A percentile compares a stretch with the other conserved stretches of the same genome.
These are phyloP conservation scores for Oedothorax gibbosus DNA, from an alignment of 1,140 invertebrate species.

Conservation along the genomic window DNA sequence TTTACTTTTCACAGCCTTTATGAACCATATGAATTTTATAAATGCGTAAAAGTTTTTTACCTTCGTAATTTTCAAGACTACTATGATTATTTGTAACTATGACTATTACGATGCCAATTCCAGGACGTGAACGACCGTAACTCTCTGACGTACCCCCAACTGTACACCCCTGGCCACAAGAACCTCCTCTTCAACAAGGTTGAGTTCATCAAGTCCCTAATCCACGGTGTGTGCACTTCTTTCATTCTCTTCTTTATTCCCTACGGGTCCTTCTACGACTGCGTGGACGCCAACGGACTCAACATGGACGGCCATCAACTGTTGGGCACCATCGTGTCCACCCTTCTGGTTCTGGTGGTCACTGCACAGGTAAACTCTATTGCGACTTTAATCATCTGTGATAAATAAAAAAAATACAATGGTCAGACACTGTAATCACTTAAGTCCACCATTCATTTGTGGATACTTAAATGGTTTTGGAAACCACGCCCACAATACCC, in stretches of 20 bases:
- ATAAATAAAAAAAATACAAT: background rate
- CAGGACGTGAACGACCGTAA: conserved; percentile 86
- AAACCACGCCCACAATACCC: no score
- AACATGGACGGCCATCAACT: conserved; percentile 93
- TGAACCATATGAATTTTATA: no score
- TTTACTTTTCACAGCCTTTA: no score
- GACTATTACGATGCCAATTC: background rate
- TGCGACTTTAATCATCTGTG: background rate
- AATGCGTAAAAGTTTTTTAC: no score
- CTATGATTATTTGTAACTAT: no score
- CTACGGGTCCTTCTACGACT: conserved; percentile 93
- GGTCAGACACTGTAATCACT: no score
- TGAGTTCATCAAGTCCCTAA: conserved; percentile 92
- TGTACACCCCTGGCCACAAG: conserved; percentile 93
- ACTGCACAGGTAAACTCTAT: conserved; percentile 81
- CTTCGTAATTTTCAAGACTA: no score
- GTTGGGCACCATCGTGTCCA: conserved; percentile 92
- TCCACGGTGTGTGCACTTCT: conserved; percentile 96
- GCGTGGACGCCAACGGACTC: conserved; percentile 83
- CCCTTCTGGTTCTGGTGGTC: conserved; percentile 94
- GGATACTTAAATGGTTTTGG: no score
- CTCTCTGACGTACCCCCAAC: conserved; percentile 89
- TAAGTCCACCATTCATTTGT: no score
- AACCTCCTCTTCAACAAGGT: conserved; percentile 96
- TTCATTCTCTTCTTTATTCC: conserved; percentile 96